Percentiles rank a stretch among this genome's conserved stretches.
phyloP scores from a whole-genome alignment of 2,113 vertebrate species.

The Romanogobio albipinnatus region DNA sequence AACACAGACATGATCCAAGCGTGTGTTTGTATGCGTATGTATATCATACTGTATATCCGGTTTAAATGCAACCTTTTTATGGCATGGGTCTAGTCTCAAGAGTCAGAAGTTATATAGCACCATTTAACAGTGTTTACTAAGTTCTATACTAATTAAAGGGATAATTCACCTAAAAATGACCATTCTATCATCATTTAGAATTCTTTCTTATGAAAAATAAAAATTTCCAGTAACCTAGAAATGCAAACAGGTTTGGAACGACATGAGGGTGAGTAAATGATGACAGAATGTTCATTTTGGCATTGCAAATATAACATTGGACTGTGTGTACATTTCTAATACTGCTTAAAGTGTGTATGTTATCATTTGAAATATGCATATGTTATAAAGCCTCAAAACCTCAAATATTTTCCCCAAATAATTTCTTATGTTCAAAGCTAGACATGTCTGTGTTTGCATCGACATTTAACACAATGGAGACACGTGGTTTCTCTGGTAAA shows the following conservation, averaged over 20 bases:
- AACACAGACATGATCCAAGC: constrained; percentile 48
- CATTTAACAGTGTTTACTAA: background rate
- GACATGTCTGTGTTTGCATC: constrained; percentile 71
- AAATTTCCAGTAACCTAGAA: too few species aligned
- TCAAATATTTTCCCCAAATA: background rate
- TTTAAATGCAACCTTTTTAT: background rate
- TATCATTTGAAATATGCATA: background rate
- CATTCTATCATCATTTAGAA: background rate
- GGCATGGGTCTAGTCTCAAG: background rate
- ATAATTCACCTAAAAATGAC: background rate
- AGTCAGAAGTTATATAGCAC: background rate
- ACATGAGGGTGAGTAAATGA: background rate
- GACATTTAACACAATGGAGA: constrained; percentile 72
- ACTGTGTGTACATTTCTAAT: background rate
- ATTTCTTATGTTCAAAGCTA: constrained; percentile 62
- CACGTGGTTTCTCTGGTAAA: constrained; percentile 65
- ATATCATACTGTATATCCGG: background rate
- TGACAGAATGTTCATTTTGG: too few species aligned
- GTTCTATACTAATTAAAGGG: background rate
- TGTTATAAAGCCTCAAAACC: background rate
- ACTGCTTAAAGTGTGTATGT: background rate
- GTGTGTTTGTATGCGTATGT: constrained; percentile 21
- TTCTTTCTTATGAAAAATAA: background rate
- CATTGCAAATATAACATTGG: too few species aligned
- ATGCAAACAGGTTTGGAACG: background rate